Base-by-base conservation (phyloP, 2,113 vertebrate species). In the Chamaea fasciata region DNA sequence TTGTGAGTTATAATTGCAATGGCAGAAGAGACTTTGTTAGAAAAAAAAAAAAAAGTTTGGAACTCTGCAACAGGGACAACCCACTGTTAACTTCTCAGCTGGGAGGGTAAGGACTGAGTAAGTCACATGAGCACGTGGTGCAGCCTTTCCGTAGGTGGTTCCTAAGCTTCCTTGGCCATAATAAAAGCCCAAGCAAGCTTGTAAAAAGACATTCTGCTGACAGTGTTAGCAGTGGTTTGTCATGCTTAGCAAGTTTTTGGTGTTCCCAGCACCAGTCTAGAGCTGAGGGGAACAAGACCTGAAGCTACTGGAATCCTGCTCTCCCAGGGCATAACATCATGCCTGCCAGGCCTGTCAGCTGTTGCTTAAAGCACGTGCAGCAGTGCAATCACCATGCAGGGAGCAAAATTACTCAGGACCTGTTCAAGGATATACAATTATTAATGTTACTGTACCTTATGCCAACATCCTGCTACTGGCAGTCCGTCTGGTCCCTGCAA, bases 381-480 rank as follows among this genome's bases (percentile, higher is more conserved):
- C 53, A 44, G 35, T 8, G 31, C 87, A 9, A 1, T 33, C 50
- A 16, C 50, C 39, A 2, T 47, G 83, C 92, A 88, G 87, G 56
- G 42, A 74, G 37, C 28, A 76, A 18, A 56, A 30, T 19, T 6
- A 47, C 83, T 70, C 78, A 33, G 55, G 77, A 56, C 37, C 22
- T 62, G 42, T 27, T n/a, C 31, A 24, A 75, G 37, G 28, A n/a
- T 19, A 9, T 12, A 16, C 39, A 41, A 0, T 56, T 42, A 31
- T 20, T 75, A 47, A 35, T 76, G 8, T 12, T 20, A 82, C 80
- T 15, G 41, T 98, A 99, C 99, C 99, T 99, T 99, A 92, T 99
- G 99, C 99, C 98, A 99, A 97, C 99, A 99, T 97, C 99, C 99
- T 89, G 99, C 98, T 97, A 99, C 98, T 7, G 99, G 99, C 89